Evolutionary conservation across 2,797 vertebrate species (phyloP).

Genomic region (Synaphobranchus kaupii): DNA sequence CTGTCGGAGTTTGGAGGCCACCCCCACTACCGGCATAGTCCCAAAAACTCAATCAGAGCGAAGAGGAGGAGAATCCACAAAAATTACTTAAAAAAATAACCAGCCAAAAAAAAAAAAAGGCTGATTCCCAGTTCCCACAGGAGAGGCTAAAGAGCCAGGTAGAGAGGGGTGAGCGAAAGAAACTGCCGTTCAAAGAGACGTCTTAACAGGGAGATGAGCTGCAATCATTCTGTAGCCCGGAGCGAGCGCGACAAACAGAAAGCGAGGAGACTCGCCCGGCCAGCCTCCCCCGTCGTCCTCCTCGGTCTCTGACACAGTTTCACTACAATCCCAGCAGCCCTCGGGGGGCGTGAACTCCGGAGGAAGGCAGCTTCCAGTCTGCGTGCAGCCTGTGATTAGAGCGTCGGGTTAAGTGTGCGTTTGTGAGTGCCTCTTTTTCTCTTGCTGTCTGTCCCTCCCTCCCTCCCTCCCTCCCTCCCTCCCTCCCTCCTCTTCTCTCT

Average conservation of each 20-base stretch:
- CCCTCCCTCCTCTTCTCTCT: background rate
- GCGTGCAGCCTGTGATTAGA: slow-evolving; percentile 68
- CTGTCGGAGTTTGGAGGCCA: slow-evolving; percentile 91
- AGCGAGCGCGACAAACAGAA: slow-evolving; percentile 65
- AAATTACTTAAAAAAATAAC: background rate
- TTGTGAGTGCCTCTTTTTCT: slow-evolving; percentile 10
- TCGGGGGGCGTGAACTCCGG: slow-evolving; percentile 80
- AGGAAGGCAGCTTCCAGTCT: slow-evolving; percentile 76
- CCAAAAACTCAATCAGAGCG: slow-evolving; percentile 21
- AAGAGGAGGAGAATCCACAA: background rate
- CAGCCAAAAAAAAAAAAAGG: slow-evolving; percentile 18
- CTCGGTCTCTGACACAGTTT: slow-evolving; percentile 66
- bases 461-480: background rate
- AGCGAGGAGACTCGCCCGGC: slow-evolving; percentile 45
- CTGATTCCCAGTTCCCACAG: slow-evolving; percentile 22
- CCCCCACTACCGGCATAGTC: slow-evolving; percentile 93
- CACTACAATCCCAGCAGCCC: slow-evolving; percentile 81
- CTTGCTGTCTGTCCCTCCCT: slow-evolving; percentile 31
- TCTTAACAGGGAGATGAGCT: slow-evolving; percentile 56
- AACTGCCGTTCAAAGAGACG: slow-evolving; percentile 56
- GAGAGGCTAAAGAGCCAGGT: background rate
- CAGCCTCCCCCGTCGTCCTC: background rate
- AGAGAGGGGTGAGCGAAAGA: background rate
- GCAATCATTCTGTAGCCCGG: slow-evolving; percentile 69
- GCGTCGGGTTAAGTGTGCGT: slow-evolving; percentile 59